These are phyloP conservation scores for Triplophysa tibetana DNA, from an alignment of 2,113 vertebrate species.

Conservation along the genomic window DNA sequence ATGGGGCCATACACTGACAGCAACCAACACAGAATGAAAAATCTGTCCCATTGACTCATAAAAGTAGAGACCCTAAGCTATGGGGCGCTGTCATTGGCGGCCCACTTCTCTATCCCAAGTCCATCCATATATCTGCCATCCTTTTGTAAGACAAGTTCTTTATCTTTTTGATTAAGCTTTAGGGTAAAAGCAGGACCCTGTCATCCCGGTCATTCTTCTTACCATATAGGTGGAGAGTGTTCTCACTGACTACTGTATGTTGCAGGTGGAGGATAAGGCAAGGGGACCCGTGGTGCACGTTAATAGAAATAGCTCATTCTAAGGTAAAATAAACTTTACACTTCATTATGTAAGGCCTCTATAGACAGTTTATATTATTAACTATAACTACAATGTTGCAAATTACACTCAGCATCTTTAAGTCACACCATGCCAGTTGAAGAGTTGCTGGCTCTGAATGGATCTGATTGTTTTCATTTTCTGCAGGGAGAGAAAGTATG, in stretches of 20 bases:
- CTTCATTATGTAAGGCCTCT: too few species aligned
- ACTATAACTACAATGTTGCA: too few species aligned
- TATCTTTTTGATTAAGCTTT: slow-evolving; percentile 69
- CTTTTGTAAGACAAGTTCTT: slow-evolving; percentile 64
- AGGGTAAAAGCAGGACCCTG: slow-evolving; percentile 67
- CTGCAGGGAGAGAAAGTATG: slow-evolving; percentile 29
- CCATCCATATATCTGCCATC: slow-evolving; percentile 72
- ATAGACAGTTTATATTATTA: too few species aligned
- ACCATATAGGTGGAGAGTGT: slow-evolving; percentile 53
- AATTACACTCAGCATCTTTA: slow-evolving; percentile 8
- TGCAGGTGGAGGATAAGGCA: slow-evolving; percentile 57
- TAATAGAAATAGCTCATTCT: too few species aligned
- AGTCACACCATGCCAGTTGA: slow-evolving; percentile 33
- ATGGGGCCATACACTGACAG: slow-evolving; percentile 54
- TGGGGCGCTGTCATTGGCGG: slow-evolving; percentile 63
- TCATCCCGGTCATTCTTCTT: slow-evolving; percentile 48
- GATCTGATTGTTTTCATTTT: slow-evolving; percentile 34
- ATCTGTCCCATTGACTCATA: slow-evolving; percentile 63
- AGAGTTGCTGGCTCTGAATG: background rate
- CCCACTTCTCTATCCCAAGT: slow-evolving; percentile 63
- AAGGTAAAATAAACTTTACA: too few species aligned
- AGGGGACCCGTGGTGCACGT: too few species aligned
- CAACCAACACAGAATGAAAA: slow-evolving; percentile 65
- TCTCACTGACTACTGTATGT: slow-evolving; percentile 59
- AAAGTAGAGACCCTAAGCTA: slow-evolving; percentile 70